Percentiles rank a stretch among this genome's conserved stretches.
Evolutionary conservation across 2,888 invertebrate genomes (phyloP).

Genomic region (Entomobrya multifasciata): DNA sequence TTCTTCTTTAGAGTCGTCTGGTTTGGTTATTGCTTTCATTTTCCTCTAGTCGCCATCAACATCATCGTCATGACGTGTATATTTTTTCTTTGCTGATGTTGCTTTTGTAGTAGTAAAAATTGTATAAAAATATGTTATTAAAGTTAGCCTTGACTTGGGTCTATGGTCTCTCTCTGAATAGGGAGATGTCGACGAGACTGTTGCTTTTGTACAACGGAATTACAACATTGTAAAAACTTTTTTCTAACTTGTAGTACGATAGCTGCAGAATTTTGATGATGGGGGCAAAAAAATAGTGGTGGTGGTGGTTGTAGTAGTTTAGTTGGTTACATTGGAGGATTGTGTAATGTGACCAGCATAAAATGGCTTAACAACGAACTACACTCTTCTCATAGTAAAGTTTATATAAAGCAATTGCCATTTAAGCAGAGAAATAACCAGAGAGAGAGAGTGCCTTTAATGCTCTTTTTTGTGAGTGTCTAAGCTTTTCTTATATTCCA

Average conservation of each 20-base stretch:
- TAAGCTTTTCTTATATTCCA: too few species aligned
- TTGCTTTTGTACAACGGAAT: conserved; percentile 44
- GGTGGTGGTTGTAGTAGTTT: conserved; percentile 16
- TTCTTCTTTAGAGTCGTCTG: too few species aligned
- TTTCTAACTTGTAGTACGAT: conserved; percentile 44
- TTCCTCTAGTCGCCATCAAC: too few species aligned
- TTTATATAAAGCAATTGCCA: conserved; percentile 58
- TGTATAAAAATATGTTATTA: background rate
- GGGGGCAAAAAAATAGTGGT: background rate
- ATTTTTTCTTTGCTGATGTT: background rate
- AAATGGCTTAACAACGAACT: conserved; percentile 29
- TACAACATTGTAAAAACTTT: conserved; percentile 61
- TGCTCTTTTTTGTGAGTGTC: conserved; percentile 43
- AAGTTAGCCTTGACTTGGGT: background rate
- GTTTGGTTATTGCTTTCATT: conserved; percentile 47
- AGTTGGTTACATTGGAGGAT: conserved; percentile 37
- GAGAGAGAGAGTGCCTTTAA: conserved; percentile 60
- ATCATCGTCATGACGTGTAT: background rate
- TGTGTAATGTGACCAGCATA: conserved; percentile 71
- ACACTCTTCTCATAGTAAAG: conserved; percentile 43
- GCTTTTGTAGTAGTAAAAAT: background rate
- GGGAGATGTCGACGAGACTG: conserved; percentile 34
- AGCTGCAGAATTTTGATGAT: conserved; percentile 47
- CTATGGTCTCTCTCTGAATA: background rate
- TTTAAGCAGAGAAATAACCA: too few species aligned